A percentile compares a stretch with the other conserved stretches of the same genome.
Evolutionary conservation across 2,888 invertebrate species (phyloP).

Genomic region (Ormyrus thymus): DNA sequence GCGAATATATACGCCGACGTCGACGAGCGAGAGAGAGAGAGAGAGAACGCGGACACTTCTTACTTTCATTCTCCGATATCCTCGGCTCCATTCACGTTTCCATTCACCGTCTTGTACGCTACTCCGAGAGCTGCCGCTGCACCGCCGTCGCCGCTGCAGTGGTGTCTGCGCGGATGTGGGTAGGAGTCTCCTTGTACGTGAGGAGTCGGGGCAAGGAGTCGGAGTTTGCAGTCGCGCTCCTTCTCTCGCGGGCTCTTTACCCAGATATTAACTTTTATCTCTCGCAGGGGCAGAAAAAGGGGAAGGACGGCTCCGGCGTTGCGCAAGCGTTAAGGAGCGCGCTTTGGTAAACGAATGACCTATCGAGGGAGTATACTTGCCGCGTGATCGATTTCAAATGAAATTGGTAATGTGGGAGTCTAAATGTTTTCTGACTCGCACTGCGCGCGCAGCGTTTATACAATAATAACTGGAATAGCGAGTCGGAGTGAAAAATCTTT

Average conservation of each 20-base stretch:
- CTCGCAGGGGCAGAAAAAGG: slow-evolving; percentile 3
- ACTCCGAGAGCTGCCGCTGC: not conserved
- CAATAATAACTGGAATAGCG: no score
- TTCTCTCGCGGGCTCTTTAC: slow-evolving; percentile 17
- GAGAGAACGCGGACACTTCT: slow-evolving; percentile 47
- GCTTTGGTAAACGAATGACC: not conserved
- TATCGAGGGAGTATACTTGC: no score
- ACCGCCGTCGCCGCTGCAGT: no score
- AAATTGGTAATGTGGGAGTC: no score
- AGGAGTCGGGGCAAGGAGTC: no score
- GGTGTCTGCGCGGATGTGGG: not conserved
- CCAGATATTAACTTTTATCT: slow-evolving; percentile 36
- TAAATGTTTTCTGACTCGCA: no score
- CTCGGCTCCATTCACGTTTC: slow-evolving; percentile 57
- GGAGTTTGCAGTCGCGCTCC: slow-evolving; percentile 21
- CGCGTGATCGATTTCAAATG: no score
- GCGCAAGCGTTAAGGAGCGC: not conserved
- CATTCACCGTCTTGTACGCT: slow-evolving; percentile 46
- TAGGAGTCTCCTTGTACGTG: not conserved
- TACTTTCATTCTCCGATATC: slow-evolving; percentile 56
- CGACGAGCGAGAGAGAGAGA: slow-evolving; percentile 22
- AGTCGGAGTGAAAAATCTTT: no score
- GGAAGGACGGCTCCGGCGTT: not conserved
- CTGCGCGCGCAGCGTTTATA: no score
- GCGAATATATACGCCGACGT: slow-evolving; percentile 12